A percentile compares a stretch with the other conserved stretches of the same genome.
These are phyloP conservation scores for Chymomyza costata DNA, from an alignment of 1,140 invertebrate species.

Conservation along the genomic window DNA sequence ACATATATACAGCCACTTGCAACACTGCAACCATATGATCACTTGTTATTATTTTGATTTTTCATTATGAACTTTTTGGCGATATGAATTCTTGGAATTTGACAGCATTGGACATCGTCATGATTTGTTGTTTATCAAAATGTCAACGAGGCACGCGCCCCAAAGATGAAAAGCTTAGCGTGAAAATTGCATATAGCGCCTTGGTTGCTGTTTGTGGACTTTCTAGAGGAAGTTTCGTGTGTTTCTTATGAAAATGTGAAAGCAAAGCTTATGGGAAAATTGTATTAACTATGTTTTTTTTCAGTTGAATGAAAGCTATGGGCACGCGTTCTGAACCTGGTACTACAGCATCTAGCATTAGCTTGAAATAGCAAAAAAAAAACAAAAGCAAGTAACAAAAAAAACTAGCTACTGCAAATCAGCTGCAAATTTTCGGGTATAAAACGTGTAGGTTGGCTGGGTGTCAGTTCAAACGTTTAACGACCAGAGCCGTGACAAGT, in stretches of 20 bases:
- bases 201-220: no score
- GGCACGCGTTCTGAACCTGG: no score
- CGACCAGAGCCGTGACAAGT: constrained; percentile 42
- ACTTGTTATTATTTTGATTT: background rate
- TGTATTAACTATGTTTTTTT: no score
- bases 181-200: no score
- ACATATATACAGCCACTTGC: background rate
- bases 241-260: no score
- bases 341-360: no score
- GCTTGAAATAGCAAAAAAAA: no score
- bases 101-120: constrained; percentile 3
- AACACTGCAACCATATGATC: background rate
- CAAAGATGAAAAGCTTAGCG: no score
- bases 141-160: constrained; percentile 10
- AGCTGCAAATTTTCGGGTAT: constrained; percentile 24
- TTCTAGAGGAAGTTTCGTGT: no score
- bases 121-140: constrained; percentile 33
- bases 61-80: constrained; percentile 32
- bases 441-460: constrained; percentile 48
- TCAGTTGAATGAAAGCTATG: no score
- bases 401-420: background rate
- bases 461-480: constrained; percentile 60
- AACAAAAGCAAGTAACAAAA: background rate
- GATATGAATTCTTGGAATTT: constrained; percentile 47
- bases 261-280: no score